These are phyloP conservation scores for Drosophila elegans DNA, from an alignment of 1,140 invertebrate genomes.

Conservation along the genomic window DNA sequence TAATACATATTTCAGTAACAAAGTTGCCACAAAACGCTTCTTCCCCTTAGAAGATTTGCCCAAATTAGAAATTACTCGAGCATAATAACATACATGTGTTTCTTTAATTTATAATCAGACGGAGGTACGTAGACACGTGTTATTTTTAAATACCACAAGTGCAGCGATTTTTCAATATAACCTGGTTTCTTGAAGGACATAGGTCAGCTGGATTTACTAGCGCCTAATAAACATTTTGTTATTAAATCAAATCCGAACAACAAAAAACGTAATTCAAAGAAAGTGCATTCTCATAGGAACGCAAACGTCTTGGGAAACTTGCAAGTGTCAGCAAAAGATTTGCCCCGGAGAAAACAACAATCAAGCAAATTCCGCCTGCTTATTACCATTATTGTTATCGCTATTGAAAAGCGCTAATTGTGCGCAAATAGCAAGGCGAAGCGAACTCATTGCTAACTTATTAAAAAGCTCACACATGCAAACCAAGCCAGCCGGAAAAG, in stretches of 20 bases:
- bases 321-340: conserved; percentile 44
- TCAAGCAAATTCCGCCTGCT: conserved; percentile 24
- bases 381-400: conserved; percentile 56
- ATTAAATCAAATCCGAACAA: neutral
- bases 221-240: too few species aligned
- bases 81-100: too few species aligned
- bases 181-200: too few species aligned
- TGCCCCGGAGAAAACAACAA: conserved; percentile 39
- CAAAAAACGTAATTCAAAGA: neutral
- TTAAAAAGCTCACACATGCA: conserved; percentile 42
- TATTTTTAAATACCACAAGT: too few species aligned
- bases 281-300: neutral
- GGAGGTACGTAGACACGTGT: too few species aligned
- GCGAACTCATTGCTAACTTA: conserved; percentile 46
- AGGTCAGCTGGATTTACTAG: too few species aligned
- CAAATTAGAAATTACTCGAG: too few species aligned
- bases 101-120: too few species aligned
- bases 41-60: too few species aligned
- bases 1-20: too few species aligned
- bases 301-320: conserved; percentile 14
- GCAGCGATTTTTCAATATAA: too few species aligned
- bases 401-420: conserved; percentile 76
- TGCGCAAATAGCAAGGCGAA: conserved; percentile 67
- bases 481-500: conserved; percentile 26
- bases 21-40: too few species aligned